Conservation (phyloP, 2,797 vertebrate species). For the Anabacerthia variegaticeps region DNA sequence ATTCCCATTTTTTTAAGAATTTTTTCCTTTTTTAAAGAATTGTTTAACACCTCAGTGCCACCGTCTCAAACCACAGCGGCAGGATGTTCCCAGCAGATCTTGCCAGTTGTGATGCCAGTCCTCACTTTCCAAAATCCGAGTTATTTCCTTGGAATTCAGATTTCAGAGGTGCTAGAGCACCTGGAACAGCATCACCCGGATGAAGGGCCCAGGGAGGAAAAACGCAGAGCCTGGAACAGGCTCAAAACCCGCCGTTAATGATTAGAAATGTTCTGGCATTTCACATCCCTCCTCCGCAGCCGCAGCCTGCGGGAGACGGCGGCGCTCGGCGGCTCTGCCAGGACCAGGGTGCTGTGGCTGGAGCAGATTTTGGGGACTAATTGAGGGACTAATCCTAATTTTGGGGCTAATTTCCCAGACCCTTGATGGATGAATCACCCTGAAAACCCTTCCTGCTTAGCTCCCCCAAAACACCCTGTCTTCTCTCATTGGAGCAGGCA, state of each 20-base stretch:
- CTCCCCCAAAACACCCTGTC: accelerated
- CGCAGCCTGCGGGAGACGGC: constrained; percentile 12
- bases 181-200: not conserved
- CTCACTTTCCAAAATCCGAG: not conserved
- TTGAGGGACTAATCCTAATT: not conserved
- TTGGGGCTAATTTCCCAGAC: not conserved
- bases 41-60: not conserved
- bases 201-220: not conserved
- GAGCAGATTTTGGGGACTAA: not conserved
- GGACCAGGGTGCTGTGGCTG: not conserved
- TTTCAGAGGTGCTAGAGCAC: not conserved
- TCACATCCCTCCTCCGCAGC: constrained; percentile 47
- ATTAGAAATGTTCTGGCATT: constrained; percentile 57
- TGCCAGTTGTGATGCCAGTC: accelerated
- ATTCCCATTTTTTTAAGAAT: not conserved
- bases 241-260: constrained; percentile 22
- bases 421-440: not conserved
- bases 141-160: not conserved
- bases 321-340: not conserved
- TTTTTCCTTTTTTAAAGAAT: not conserved
- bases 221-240: not conserved
- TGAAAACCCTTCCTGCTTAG: accelerated
- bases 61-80: not conserved
- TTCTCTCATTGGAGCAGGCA: not conserved
- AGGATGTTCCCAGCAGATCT: not conserved